A percentile compares a stretch with the other conserved stretches of the same genome.
Conservation (phyloP, 2,113 vertebrate genomes). For the Nesospiza acunhae region DNA sequence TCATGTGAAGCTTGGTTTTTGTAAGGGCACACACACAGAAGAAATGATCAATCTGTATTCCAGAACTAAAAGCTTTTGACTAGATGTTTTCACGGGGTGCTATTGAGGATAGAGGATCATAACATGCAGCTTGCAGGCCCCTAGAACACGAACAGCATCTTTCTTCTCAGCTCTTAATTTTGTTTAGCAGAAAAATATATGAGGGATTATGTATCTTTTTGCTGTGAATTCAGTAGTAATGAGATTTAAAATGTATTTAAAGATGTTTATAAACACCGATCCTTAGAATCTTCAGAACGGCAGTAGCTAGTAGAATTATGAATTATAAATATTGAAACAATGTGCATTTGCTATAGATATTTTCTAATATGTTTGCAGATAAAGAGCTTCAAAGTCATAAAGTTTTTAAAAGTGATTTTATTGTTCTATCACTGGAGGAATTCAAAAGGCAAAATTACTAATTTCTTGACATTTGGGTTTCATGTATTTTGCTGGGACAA, state of each 20-base stretch:
- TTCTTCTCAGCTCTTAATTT: not conserved
- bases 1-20: not conserved
- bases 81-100: not conserved
- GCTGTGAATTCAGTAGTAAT: not conserved
- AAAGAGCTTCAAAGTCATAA: not conserved
- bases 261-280: not conserved
- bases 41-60: not conserved
- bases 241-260: not conserved
- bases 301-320: not conserved
- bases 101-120: not conserved
- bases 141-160: not conserved
- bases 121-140: not conserved
- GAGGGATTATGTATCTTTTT: not conserved
- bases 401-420: not conserved
- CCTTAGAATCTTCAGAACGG: not conserved
- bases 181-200: not conserved
- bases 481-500: not conserved
- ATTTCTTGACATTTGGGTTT: not conserved
- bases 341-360: not conserved
- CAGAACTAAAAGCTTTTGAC: not conserved
- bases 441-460: not conserved
- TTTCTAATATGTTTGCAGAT: not conserved
- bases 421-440: not conserved
- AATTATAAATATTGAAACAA: not conserved
- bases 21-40: not conserved